These are phyloP conservation scores for Catocala nupta DNA, from an alignment of 2,888 invertebrate species.

Conservation along the genomic window DNA sequence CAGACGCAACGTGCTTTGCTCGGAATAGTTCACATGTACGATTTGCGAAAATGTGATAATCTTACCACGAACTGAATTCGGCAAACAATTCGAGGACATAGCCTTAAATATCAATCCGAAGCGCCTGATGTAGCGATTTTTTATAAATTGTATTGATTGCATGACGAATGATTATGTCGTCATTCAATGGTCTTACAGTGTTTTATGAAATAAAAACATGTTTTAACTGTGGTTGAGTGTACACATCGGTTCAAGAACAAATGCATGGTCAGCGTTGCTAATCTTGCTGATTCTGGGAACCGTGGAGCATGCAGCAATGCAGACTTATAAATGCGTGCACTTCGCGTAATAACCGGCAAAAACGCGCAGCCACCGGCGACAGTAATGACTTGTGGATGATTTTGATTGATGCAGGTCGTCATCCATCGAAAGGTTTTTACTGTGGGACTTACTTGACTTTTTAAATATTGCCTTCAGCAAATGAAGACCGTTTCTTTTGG, in stretches of 20 bases:
- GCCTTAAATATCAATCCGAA: constrained; percentile 11
- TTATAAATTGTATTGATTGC: neutral
- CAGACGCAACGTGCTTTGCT: neutral
- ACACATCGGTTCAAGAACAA: neutral
- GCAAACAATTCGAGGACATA: constrained; percentile 1
- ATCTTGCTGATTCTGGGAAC: constrained; percentile 29
- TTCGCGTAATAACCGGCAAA: constrained; percentile 42
- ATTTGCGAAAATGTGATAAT: neutral
- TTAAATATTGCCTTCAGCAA: constrained; percentile 13
- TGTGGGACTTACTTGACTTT: constrained; percentile 12
- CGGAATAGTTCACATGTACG: neutral
- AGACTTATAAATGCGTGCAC: constrained; percentile 26
- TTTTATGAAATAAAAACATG: too few species aligned
- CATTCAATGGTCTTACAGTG: too few species aligned
- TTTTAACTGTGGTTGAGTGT: too few species aligned
- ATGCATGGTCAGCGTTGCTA: constrained; percentile 18
- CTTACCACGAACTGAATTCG: neutral
- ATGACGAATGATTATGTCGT: neutral
- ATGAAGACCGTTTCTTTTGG: neutral
- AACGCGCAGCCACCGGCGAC: constrained; percentile 24
- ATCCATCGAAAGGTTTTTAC: constrained; percentile 21
- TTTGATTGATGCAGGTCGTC: constrained; percentile 42
- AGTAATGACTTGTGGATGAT: constrained; percentile 32
- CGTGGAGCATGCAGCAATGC: constrained; percentile 18
- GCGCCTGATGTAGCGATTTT: constrained; percentile 3